Conservation (phyloP, 2,797 vertebrate species). For the Tokudaia tokunoshimensis region DNA sequence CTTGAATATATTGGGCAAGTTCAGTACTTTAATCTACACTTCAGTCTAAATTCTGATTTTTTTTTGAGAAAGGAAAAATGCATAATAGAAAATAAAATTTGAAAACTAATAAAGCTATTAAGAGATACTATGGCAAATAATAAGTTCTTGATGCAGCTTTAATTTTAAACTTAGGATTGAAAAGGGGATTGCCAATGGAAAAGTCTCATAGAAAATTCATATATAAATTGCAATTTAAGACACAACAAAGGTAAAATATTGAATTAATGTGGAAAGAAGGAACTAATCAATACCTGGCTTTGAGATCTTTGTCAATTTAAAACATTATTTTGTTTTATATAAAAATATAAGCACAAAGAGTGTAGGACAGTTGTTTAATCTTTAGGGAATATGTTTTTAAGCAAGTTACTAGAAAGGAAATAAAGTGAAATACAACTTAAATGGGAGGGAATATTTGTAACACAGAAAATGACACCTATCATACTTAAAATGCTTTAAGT, state of each 20-base stretch:
- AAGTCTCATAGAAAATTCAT: background rate
- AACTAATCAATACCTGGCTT: background rate
- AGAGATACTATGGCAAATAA: background rate
- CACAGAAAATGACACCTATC: background rate
- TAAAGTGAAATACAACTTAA: conserved; percentile 15
- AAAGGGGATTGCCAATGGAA: background rate
- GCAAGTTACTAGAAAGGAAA: conserved; percentile 17
- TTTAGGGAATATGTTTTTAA: background rate
- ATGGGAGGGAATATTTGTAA: conserved; percentile 13
- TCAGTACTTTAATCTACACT: background rate
- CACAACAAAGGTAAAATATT: background rate
- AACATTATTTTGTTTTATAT: conserved; percentile 35
- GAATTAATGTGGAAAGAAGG: background rate
- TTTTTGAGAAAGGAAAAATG: conserved; percentile 47
- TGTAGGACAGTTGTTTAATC: background rate
- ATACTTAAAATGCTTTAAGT: background rate
- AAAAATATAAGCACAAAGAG: conserved; percentile 20
- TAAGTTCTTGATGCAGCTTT: background rate
- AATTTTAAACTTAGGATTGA: background rate
- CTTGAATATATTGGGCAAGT: background rate
- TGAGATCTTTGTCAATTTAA: background rate
- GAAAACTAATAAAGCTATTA: background rate
- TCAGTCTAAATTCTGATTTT: background rate
- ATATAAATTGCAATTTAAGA: conserved; percentile 11
- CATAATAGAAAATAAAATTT: background rate